Conservation (phyloP, 2,797 vertebrate species). For the Mus caroli region DNA sequence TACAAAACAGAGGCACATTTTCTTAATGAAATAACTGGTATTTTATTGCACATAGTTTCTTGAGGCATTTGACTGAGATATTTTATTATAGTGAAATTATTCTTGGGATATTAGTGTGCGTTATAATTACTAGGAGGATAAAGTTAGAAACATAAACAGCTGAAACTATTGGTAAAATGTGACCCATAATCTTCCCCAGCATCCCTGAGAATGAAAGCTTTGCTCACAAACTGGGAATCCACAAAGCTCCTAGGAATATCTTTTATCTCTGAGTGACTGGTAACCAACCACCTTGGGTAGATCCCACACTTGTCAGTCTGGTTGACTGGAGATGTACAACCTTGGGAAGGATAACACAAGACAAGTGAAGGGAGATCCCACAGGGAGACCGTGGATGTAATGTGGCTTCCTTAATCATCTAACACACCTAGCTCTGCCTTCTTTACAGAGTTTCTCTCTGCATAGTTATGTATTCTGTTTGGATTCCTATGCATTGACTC, state of each 20-base stretch:
- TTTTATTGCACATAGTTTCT: conserved; percentile 53
- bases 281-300: background rate
- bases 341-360: background rate
- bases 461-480: background rate
- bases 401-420: background rate
- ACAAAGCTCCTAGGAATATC: background rate
- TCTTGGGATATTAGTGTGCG: conserved; percentile 24
- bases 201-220: conserved; percentile 11
- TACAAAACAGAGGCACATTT: conserved; percentile 19
- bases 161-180: background rate
- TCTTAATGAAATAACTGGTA: conserved; percentile 48
- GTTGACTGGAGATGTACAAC: background rate
- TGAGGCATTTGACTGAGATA: conserved; percentile 26
- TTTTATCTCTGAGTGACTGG: background rate
- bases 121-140: conserved; percentile 50
- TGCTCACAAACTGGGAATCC: background rate
- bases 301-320: background rate
- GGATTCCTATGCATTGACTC: background rate
- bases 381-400: background rate
- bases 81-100: conserved; percentile 45
- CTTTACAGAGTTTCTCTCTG: background rate
- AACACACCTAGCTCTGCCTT: background rate
- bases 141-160: background rate
- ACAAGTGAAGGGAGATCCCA: background rate
- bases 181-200: background rate